A percentile compares a stretch with the other conserved stretches of the same genome.
Conservation (phyloP, 2,888 invertebrate species). For the Podabrus alpinus region DNA sequence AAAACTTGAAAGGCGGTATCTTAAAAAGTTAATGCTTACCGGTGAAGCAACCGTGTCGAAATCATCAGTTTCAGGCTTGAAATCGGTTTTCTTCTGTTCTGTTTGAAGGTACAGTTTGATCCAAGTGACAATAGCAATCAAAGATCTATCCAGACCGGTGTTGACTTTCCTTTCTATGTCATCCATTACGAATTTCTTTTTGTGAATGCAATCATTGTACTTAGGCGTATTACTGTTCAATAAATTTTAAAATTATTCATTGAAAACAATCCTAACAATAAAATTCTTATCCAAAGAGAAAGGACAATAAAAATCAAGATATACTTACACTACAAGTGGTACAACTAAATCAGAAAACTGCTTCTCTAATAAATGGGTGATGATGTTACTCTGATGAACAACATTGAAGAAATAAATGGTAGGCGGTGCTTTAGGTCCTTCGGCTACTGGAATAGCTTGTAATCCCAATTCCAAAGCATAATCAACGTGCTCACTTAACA, state of each 20-base stretch:
- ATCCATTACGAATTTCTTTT: conserved; percentile 82
- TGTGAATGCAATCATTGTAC: conserved; percentile 86
- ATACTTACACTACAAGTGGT: conserved; percentile 80
- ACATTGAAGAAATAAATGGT: conserved; percentile 93
- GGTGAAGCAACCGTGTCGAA: conserved; percentile 81
- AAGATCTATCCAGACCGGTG: conserved; percentile 81
- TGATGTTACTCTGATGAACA: conserved; percentile 90
- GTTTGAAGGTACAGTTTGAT: conserved; percentile 85
- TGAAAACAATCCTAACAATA: background rate
- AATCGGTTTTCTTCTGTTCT: conserved; percentile 96
- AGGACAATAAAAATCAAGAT: background rate
- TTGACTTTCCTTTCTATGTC: conserved; percentile 92
- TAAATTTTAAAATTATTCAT: background rate
- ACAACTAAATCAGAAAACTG: conserved; percentile 88
- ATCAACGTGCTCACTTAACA: conserved; percentile 91
- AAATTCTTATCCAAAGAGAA: no score
- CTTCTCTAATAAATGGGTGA: conserved; percentile 91
- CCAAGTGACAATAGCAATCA: conserved; percentile 89
- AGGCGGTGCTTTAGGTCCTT: conserved; percentile 77
- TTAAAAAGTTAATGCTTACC: conserved; percentile 59
- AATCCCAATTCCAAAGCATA: conserved; percentile 94
- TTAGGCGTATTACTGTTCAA: conserved; percentile 78
- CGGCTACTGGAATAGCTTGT: conserved; percentile 85
- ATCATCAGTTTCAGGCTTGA: conserved; percentile 83
- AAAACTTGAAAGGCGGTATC: background rate